A percentile compares a stretch with the other conserved stretches of the same genome.
phyloP scores from a whole-genome alignment of 2,888 invertebrate genomes.

The Branchipolynoe longqiensis region DNA sequence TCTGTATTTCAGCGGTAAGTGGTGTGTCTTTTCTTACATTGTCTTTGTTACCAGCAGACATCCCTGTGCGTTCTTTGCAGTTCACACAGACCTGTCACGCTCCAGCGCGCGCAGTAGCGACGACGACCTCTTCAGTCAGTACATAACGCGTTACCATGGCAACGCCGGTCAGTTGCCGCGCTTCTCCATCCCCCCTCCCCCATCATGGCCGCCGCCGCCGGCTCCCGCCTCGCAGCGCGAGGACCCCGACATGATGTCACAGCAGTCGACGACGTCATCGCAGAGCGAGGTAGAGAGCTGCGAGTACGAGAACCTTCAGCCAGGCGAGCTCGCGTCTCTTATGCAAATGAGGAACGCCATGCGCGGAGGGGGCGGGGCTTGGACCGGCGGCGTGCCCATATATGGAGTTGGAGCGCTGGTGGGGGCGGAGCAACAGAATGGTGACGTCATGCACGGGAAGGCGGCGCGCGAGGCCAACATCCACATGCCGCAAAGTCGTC shows the following conservation, averaged over 20 bases:
- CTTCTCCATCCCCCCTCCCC: constrained; percentile 53
- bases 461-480: background rate
- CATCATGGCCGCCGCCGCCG: constrained; percentile 49
- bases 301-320: constrained; percentile 47
- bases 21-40: background rate
- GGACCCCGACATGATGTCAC: constrained; percentile 43
- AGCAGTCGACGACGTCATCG: background rate
- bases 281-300: constrained; percentile 27
- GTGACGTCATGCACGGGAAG: background rate
- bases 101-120: constrained; percentile 41
- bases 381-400: constrained; percentile 34
- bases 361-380: constrained; percentile 5
- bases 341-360: constrained; percentile 34
- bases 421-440: background rate
- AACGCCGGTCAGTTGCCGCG: constrained; percentile 1
- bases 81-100: constrained; percentile 25
- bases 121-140: constrained; percentile 6
- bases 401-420: background rate
- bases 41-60: background rate
- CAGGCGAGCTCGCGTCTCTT: background rate
- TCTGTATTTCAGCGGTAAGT: no score
- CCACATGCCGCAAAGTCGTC: background rate
- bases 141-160: constrained; percentile 23
- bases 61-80: background rate
- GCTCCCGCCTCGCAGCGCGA: background rate